phyloP scores from a whole-genome alignment of 2,797 vertebrate species.

The Rhincodon typus region DNA sequence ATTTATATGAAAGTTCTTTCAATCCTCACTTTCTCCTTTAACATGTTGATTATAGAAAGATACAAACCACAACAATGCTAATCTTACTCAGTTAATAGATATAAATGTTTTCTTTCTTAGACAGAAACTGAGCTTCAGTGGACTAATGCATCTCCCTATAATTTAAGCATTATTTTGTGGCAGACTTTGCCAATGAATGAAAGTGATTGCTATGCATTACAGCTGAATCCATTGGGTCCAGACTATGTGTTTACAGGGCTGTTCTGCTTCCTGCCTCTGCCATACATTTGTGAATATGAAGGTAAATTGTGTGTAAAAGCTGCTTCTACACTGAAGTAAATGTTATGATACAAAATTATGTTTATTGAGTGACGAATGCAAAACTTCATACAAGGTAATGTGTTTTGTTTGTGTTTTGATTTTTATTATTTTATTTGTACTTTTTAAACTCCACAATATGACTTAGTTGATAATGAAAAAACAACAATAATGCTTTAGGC shows the following conservation, averaged over 20 bases:
- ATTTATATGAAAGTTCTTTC: background rate
- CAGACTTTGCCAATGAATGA: conserved; percentile 63
- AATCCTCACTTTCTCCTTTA: background rate
- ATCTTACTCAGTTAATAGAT: background rate
- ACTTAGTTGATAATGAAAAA: background rate
- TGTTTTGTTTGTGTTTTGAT: no score
- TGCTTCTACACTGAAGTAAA: background rate
- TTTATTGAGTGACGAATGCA: background rate
- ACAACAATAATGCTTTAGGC: background rate
- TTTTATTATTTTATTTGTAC: background rate
- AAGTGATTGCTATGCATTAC: conserved; percentile 74
- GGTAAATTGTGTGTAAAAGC: conserved; percentile 60
- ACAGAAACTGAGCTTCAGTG: conserved; percentile 65
- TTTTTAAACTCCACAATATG: background rate
- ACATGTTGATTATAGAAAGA: background rate
- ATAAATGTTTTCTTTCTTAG: conserved; percentile 47
- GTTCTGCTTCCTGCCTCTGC: conserved; percentile 71
- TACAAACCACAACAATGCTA: background rate
- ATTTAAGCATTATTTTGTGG: conserved; percentile 53
- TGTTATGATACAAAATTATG: background rate
- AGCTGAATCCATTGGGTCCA: conserved; percentile 65
- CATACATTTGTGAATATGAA: conserved; percentile 79
- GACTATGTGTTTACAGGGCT: conserved; percentile 72
- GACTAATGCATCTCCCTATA: conserved; percentile 68
- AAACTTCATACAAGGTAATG: background rate